Conservation (phyloP, 2,888 invertebrate species). For the Noctua comes region DNA sequence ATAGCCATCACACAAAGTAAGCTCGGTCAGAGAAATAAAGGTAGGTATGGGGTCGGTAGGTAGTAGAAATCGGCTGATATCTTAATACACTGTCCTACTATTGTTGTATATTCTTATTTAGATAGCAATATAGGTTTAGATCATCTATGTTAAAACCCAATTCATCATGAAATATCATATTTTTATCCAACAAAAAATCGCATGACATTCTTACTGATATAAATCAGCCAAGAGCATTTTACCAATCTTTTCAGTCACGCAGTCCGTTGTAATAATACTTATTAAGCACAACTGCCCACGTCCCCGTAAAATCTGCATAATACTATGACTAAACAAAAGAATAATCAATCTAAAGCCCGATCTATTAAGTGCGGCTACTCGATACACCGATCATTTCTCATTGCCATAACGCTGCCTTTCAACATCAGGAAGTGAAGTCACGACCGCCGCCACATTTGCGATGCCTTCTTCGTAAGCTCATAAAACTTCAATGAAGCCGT, state of each 20-base stretch:
- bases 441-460: slow-evolving; percentile 80
- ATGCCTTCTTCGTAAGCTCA: slow-evolving; percentile 86
- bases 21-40: background rate
- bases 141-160: background rate
- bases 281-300: slow-evolving; percentile 47
- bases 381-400: slow-evolving; percentile 76
- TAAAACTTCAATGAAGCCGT: slow-evolving; percentile 88
- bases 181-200: background rate
- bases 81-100: background rate
- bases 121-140: background rate
- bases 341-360: slow-evolving; percentile 58
- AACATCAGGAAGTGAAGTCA: slow-evolving; percentile 86
- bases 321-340: slow-evolving; percentile 64
- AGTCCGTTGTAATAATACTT: slow-evolving; percentile 8
- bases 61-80: background rate
- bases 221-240: slow-evolving; percentile 10
- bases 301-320: slow-evolving; percentile 54
- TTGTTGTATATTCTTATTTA: background rate
- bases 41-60: background rate
- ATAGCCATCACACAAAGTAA: background rate
- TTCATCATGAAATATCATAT: background rate
- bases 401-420: slow-evolving; percentile 80
- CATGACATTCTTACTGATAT: slow-evolving; percentile 12
- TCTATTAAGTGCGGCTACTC: slow-evolving; percentile 60
- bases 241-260: slow-evolving; percentile 23